Evolutionary conservation across 2,797 vertebrate species (phyloP).

Genomic region (Phataginus tetradactyla): DNA sequence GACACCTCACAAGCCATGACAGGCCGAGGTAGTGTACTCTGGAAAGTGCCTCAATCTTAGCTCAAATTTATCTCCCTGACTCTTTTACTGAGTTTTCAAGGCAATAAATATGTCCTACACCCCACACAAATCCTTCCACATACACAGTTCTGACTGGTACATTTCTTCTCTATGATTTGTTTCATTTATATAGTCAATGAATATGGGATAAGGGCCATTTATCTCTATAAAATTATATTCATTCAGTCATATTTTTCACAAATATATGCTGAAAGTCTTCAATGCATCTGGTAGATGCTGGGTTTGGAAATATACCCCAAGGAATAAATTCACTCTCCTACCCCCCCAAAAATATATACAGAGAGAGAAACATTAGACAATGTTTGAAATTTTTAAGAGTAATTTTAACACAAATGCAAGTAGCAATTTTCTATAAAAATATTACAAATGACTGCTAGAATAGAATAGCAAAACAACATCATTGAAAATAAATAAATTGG

Average conservation of each 20-base stretch:
- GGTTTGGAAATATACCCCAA: neutral
- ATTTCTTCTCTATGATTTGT: slow-evolving; percentile 1
- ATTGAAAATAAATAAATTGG: neutral
- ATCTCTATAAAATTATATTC: neutral
- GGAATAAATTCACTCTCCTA: neutral
- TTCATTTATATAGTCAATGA: slow-evolving; percentile 19
- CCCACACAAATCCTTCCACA: neutral
- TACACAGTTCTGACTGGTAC: neutral
- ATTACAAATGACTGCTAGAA: neutral
- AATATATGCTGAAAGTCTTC: neutral
- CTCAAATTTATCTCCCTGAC: neutral
- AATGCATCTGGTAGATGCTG: neutral
- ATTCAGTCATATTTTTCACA: neutral
- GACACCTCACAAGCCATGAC: neutral
- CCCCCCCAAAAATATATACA: too few relatives aligned
- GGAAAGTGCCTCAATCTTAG: neutral
- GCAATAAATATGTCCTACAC: neutral
- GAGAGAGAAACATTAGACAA: neutral
- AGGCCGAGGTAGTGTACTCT: neutral
- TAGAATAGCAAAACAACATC: neutral
- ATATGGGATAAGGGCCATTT: neutral
- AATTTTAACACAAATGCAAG: neutral
- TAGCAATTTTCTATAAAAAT: neutral
- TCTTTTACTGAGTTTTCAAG: slow-evolving; percentile 17
- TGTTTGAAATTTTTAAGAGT: neutral